A percentile compares a stretch with the other conserved stretches of the same genome.
Evolutionary conservation across 2,888 invertebrate species (phyloP).

Genomic region (Matsumyia berberina): DNA sequence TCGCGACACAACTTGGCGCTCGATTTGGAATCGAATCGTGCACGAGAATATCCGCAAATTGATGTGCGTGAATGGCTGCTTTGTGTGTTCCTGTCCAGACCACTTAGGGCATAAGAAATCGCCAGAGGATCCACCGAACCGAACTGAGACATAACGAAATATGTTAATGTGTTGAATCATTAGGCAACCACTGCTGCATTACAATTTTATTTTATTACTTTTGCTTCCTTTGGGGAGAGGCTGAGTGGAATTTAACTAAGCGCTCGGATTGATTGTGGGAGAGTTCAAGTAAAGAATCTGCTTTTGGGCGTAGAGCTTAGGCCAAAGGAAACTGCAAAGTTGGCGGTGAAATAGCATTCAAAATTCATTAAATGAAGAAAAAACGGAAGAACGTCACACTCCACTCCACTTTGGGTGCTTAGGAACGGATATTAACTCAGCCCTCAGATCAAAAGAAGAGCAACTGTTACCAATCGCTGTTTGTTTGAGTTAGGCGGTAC

Average conservation of each 20-base stretch:
- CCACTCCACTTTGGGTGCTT: too few relatives aligned
- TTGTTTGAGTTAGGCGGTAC: too few relatives aligned
- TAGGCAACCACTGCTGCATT: slow-evolving; percentile 57
- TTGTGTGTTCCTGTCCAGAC: slow-evolving; percentile 1
- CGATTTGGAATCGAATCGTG: slow-evolving; percentile 71
- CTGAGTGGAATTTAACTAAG: not conserved
- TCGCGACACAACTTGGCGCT: slow-evolving; percentile 54
- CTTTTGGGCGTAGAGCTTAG: too few relatives aligned
- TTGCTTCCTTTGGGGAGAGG: slow-evolving; percentile 40
- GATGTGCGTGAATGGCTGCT: slow-evolving; percentile 61
- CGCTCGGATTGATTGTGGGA: too few relatives aligned
- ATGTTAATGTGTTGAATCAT: slow-evolving; percentile 40
- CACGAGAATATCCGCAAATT: slow-evolving; percentile 72
- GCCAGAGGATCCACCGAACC: slow-evolving; percentile 7
- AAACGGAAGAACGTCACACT: too few relatives aligned
- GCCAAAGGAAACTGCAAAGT: too few relatives aligned
- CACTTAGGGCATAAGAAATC: slow-evolving; percentile 40
- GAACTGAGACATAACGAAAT: slow-evolving; percentile 63
- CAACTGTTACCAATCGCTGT: too few relatives aligned
- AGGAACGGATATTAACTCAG: too few relatives aligned
- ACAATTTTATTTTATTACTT: slow-evolving; percentile 56
- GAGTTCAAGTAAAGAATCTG: too few relatives aligned
- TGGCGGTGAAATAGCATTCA: too few relatives aligned
- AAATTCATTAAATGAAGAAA: too few relatives aligned
- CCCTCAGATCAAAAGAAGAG: too few relatives aligned